Evolutionary conservation across 1,140 invertebrate species (phyloP), one percentile per base, ranked within the genome.

Genomic region (Eriosoma lanigerum): DNA sequence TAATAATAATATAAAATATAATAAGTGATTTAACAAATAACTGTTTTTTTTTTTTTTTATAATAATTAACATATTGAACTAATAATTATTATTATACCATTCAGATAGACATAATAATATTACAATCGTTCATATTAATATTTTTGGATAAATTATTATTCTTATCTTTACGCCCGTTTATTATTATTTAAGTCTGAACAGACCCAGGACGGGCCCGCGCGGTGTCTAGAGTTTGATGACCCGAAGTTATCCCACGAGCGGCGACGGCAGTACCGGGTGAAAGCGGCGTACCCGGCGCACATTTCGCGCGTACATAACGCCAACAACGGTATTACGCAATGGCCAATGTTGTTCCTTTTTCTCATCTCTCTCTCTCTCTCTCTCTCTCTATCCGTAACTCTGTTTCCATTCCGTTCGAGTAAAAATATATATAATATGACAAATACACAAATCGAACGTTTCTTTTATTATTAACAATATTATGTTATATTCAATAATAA

Each of bases 181-280:
- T 38, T 4, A 38, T 46, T 44, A 38, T 38, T 4, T 4, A 46
- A 68, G 38, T 21, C 64, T 6, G n/a, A 24, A 68, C 38, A n/a
- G n/a, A n/a, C n/a, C n/a, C n/a, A n/a, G 38, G 54, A n/a, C 75
- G 15, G 68, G 50, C 32, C 8, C 3, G 32, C 32, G 32, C 75
- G 75, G 56, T 48, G 75, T 76, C 52, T 13, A 78, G 75, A 78
- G 75, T 78, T 78, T 78, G 75, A 78, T 78, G 75, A 78, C 75
- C 75, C 75, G 54, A 76, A 76, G 73, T 76, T 54, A 76, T 58
- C 54, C 54, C 56, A 24, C 15, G 52, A 6, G 8, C 70, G 44
- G 60, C 60, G 17, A 26, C 29, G 19, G 17, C 73, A 15, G 75
- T 19, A 44, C 62, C 75, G 75, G 75, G 75, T 78, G 75, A 78